Conservation (phyloP, 2,888 invertebrate genomes). For the Synergus gifuensis region DNA sequence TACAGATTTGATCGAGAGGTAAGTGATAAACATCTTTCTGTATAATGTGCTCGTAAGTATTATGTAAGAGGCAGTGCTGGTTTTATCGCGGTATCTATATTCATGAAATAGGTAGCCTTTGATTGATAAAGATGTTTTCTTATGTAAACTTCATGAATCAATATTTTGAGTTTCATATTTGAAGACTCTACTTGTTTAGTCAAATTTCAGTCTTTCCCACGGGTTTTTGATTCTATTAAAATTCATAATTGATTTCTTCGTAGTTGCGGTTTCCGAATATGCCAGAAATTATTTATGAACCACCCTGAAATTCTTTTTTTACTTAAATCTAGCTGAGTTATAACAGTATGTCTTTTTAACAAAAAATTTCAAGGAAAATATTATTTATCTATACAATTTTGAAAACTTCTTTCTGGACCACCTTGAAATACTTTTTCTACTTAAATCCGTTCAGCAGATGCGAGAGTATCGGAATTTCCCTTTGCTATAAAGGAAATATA, state of each 20-base stretch:
- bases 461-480: neutral
- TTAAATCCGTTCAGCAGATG: neutral
- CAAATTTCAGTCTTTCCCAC: conserved; percentile 31
- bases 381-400: too few species aligned
- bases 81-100: neutral
- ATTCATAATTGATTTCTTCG: conserved; percentile 35
- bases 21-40: conserved; percentile 13
- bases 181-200: neutral
- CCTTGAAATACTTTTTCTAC: conserved; percentile 20
- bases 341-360: too few species aligned
- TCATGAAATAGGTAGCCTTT: conserved; percentile 6
- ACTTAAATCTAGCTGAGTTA: neutral
- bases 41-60: neutral
- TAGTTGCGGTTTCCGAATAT: conserved; percentile 24
- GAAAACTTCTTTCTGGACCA: conserved; percentile 4
- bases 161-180: neutral
- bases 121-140: conserved; percentile 16
- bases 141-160: conserved; percentile 1
- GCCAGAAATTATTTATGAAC: conserved; percentile 18
- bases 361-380: too few species aligned
- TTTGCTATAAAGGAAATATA: too few species aligned
- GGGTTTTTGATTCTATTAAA: conserved; percentile 31
- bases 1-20: conserved; percentile 22
- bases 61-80: neutral
- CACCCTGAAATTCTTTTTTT: conserved; percentile 29